These are phyloP conservation scores for Mythimna loreyi DNA, from an alignment of 2,888 invertebrate species.

Conservation along the genomic window DNA sequence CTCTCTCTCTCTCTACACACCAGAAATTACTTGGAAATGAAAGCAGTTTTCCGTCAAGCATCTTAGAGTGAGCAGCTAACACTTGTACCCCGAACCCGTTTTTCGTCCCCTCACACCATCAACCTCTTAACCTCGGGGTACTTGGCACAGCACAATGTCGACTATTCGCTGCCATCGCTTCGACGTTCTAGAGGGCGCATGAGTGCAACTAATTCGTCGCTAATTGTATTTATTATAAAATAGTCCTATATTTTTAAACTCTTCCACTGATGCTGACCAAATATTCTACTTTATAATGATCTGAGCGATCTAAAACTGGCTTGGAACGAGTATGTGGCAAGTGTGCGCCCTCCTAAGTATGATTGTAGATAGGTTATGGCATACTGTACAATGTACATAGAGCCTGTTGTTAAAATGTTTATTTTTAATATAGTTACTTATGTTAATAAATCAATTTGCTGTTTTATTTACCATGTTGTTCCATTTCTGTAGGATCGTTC, in stretches of 20 bases:
- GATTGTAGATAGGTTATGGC: constrained; percentile 85
- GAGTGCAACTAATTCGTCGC: constrained; percentile 45
- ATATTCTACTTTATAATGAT: constrained; percentile 49
- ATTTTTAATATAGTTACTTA: constrained; percentile 89
- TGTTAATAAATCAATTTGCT: constrained; percentile 85
- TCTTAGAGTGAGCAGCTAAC: constrained; percentile 52
- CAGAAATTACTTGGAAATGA: too few relatives aligned
- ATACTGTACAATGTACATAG: constrained; percentile 83
- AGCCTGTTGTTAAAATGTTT: constrained; percentile 89
- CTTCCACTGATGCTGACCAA: constrained; percentile 52
- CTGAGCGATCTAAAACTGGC: constrained; percentile 47
- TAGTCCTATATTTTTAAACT: constrained; percentile 43
- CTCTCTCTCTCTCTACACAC: too few relatives aligned
- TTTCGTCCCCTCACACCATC: constrained; percentile 25
- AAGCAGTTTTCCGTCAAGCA: too few relatives aligned
- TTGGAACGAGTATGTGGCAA: constrained; percentile 40
- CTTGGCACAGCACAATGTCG: constrained; percentile 48
- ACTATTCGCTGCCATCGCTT: constrained; percentile 60
- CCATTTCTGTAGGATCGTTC: too few relatives aligned
- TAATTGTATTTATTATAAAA: constrained; percentile 46
- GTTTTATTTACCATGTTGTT: constrained; percentile 75
- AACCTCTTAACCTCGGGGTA: constrained; percentile 42
- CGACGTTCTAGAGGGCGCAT: constrained; percentile 46
- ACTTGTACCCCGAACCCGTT: constrained; percentile 25
- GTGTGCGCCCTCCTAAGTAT: constrained; percentile 66